These are phyloP conservation scores for Bradypodion ventrale DNA, from an alignment of 2,797 vertebrate species.

Conservation along the genomic window DNA sequence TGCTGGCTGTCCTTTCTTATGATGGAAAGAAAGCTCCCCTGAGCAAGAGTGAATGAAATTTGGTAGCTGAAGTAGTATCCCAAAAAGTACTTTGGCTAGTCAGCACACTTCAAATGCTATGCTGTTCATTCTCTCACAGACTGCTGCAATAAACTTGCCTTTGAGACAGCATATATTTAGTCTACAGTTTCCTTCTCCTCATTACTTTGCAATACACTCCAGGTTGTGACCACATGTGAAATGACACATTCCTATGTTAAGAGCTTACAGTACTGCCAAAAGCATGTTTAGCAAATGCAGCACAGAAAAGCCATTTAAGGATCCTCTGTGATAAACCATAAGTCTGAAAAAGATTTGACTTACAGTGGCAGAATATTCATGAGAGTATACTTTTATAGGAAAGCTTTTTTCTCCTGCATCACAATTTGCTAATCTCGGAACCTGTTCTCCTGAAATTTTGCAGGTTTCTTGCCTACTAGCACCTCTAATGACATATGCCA, in stretches of 20 bases:
- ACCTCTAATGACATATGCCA: not conserved
- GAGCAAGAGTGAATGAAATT: conserved; percentile 74
- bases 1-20: conserved; percentile 68
- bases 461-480: not conserved
- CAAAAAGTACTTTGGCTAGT: conserved; percentile 67
- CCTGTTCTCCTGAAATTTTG: not conserved
- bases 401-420: not conserved
- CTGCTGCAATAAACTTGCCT: conserved; percentile 42
- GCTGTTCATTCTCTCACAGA: conserved; percentile 34
- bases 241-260: conserved; percentile 51
- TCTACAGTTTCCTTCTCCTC: conserved; percentile 23
- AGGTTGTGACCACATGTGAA: conserved; percentile 47
- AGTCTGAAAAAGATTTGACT: not conserved
- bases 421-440: not conserved
- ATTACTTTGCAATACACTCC: conserved; percentile 23
- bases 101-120: conserved; percentile 57
- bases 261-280: conserved; percentile 41
- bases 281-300: conserved; percentile 34
- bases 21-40: conserved; percentile 67
- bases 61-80: conserved; percentile 60
- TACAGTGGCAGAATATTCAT: not conserved
- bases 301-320: conserved; percentile 18
- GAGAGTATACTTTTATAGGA: not conserved
- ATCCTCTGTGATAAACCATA: not conserved
- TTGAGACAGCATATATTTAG: conserved; percentile 44